These are phyloP conservation scores for Sus cebifrons DNA, from an alignment of 2,797 vertebrate genomes.

Conservation along the genomic window DNA sequence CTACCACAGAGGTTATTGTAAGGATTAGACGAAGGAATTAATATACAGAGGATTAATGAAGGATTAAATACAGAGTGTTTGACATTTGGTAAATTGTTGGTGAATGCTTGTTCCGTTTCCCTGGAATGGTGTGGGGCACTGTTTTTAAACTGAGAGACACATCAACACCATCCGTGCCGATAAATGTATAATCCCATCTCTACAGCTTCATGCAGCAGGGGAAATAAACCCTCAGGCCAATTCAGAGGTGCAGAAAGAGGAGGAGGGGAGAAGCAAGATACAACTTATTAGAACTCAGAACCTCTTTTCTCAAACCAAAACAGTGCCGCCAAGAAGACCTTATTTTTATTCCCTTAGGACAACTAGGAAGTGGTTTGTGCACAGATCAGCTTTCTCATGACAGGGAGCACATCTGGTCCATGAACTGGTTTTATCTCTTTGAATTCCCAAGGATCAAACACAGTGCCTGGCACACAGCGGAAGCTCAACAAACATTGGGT, in stretches of 20 bases:
- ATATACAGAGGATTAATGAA: background rate
- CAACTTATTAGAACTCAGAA: constrained; percentile 57
- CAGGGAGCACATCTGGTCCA: background rate
- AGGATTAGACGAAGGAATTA: background rate
- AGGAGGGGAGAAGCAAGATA: background rate
- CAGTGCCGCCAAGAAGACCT: constrained; percentile 4
- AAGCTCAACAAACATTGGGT: background rate
- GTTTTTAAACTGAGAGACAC: constrained; percentile 40
- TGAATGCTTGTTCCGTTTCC: constrained; percentile 31
- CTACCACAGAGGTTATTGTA: background rate
- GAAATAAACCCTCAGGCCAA: constrained; percentile 26
- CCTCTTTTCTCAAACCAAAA: constrained; percentile 50
- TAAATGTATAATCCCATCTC: constrained; percentile 54
- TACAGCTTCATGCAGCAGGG: constrained; percentile 64
- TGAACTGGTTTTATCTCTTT: background rate
- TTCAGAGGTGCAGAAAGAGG: constrained; percentile 59
- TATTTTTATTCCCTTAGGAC: constrained; percentile 63
- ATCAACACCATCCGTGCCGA: background rate
- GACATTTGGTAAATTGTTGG: background rate
- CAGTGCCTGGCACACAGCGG: background rate
- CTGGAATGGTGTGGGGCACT: background rate
- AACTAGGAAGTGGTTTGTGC: background rate
- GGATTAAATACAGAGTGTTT: background rate
- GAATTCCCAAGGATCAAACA: background rate
- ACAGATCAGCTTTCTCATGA: background rate